phyloP scores from a whole-genome alignment of 2,888 invertebrate species.

The Caenorhabditis sp. region DNA sequence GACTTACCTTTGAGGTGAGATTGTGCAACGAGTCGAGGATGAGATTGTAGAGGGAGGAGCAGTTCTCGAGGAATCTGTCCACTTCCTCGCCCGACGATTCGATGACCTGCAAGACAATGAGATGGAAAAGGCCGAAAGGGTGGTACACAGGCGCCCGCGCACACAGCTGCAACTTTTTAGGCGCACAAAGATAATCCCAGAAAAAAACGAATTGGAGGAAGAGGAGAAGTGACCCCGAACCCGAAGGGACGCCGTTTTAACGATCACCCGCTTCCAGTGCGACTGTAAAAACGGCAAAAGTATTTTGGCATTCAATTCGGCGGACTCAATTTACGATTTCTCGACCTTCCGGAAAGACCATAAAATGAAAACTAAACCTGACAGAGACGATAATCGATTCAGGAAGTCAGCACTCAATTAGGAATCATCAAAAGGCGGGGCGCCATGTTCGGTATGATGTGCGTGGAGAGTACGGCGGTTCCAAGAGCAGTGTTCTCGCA shows the following conservation, averaged over 20 bases:
- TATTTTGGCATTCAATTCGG: conserved; percentile 14
- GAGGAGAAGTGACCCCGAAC: not conserved
- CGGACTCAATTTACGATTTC: conserved; percentile 46
- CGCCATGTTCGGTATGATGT: not conserved
- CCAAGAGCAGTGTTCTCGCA: conserved; percentile 27
- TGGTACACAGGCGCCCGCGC: not conserved
- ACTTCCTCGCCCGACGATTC: conserved; percentile 53
- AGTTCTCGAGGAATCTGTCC: conserved; percentile 66
- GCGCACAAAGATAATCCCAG: not conserved
- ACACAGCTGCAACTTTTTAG: conserved; percentile 3
- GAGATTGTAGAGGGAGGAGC: conserved; percentile 68
- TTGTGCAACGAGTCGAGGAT: conserved; percentile 69
- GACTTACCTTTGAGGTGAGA: conserved; percentile 61
- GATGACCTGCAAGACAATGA: conserved; percentile 30
- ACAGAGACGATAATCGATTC: conserved; percentile 28
- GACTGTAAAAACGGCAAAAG: conserved; percentile 34
- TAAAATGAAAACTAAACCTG: conserved; percentile 12
- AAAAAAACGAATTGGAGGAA: not conserved
- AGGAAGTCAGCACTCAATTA: not conserved
- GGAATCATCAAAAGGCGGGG: not conserved
- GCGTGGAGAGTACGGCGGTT: not conserved
- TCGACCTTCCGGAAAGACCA: conserved; percentile 34
- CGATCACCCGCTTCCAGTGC: conserved; percentile 22
- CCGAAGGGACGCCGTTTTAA: not conserved
- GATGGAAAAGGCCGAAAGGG: not conserved